A percentile compares a stretch with the other conserved stretches of the same genome.
phyloP scores from a whole-genome alignment of 1,140 invertebrate genomes.

The Aricia agestis region DNA sequence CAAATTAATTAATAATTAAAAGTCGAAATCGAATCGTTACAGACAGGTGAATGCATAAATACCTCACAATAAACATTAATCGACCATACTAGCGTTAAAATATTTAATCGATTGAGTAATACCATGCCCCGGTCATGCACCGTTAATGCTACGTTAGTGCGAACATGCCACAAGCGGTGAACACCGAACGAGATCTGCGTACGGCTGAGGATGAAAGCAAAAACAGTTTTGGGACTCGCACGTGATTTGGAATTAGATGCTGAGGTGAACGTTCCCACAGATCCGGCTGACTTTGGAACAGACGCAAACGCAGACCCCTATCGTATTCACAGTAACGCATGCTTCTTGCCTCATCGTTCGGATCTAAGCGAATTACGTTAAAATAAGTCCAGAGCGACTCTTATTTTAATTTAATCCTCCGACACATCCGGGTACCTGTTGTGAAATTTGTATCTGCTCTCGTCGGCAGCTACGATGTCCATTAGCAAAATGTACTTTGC shows the following conservation, averaged over 20 bases:
- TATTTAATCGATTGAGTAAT: conserved; percentile 32
- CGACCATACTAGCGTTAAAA: conserved; percentile 35
- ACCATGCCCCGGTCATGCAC: conserved; percentile 13
- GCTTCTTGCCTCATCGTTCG: conserved; percentile 78
- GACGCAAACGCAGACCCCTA: conserved; percentile 52
- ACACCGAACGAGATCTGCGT: conserved; percentile 41
- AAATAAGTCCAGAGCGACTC: conserved; percentile 61
- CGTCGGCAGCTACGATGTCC: conserved; percentile 94
- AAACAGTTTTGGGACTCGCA: conserved; percentile 15
- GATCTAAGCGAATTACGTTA: conserved; percentile 62
- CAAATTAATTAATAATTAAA: conserved; percentile 44
- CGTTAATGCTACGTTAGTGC: conserved; percentile 8
- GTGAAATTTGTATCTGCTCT: conserved; percentile 97
- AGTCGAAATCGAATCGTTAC: conserved; percentile 32
- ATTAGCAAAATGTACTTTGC: conserved; percentile 96
- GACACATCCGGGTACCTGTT: conserved; percentile 83
- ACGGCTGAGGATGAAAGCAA: conserved; percentile 23
- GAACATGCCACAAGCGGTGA: conserved; percentile 12
- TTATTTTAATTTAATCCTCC: conserved; percentile 73
- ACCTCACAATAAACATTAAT: conserved; percentile 30
- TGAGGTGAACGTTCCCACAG: conserved; percentile 16
- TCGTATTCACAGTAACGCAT: conserved; percentile 71
- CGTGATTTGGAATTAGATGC: background rate
- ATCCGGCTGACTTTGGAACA: background rate
- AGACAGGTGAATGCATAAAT: conserved; percentile 48